Base-by-base conservation (phyloP, 2,113 vertebrate species). In the Gallinago jamesoni region DNA sequence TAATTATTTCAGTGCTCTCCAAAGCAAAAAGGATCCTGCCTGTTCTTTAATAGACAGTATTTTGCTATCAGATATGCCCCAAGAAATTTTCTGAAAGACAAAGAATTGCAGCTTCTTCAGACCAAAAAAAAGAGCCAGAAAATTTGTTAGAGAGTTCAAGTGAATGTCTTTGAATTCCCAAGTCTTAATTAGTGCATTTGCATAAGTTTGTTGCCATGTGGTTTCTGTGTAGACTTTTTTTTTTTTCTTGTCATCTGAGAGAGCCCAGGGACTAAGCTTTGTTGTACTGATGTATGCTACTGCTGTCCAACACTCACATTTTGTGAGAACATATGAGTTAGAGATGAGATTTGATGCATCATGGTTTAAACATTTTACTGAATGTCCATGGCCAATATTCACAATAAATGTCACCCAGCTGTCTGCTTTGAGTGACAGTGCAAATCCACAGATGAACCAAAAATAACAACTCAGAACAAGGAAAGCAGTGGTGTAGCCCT, bases 131-230 rank as follows among this genome's bases (percentile, higher is more conserved):
- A 81, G n/a, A 84, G 17, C 15, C 39, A 84, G 37, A 22, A 95
- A 90, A 89, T 80, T 84, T 13, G 2, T 85, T 70, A 62, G 30
- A 77, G 43, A 31, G 24, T 93, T 97, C 85, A 95, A 92, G 33
- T 76, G 75, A 97, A 91, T 96, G 57, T 86, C n/a, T 95, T 96
- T 95, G 67, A 86, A 95, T 96, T 97, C 35, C 66, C 37, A 92
- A 91, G 45, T 10, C 52, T 86, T 97, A 97, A 96, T 97, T 97
- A 96, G 69, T 94, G 56, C 14, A 96, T 97, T 96, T 97, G 60
- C 90, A 95, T 97, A 94, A 94, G 50, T 88, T 86, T 93, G 17
- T 35, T 77, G 27, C 43, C 48, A n/a, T 77, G 55, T 74, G 45
- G 22, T 12, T 31, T 88, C 79, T 60, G 21, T 31, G 23, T 67